These are phyloP conservation scores for Trachemys scripta DNA, from an alignment of 2,113 vertebrate species.

Conservation along the genomic window DNA sequence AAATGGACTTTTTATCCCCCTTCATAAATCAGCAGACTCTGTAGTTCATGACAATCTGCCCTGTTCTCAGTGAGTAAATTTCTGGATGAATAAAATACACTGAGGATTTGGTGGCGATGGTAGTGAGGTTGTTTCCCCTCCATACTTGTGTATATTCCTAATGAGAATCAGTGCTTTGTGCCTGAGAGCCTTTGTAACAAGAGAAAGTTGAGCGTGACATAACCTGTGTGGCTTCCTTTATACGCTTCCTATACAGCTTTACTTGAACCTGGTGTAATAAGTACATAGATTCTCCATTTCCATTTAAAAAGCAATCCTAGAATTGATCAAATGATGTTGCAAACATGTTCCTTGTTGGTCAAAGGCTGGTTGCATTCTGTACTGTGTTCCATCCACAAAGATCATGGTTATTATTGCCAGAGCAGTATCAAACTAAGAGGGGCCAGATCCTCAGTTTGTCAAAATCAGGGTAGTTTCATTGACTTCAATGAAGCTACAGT, in stretches of 20 bases:
- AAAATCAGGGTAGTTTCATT: not conserved
- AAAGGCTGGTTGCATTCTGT: not conserved
- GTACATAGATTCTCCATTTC: slow-evolving; percentile 6
- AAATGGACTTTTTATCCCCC: not conserved
- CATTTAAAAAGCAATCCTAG: slow-evolving; percentile 48
- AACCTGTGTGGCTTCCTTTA: slow-evolving; percentile 6
- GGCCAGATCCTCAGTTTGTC: not conserved
- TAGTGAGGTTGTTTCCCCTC: not conserved
- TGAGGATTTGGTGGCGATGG: not conserved
- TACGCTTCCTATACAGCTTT: not conserved
- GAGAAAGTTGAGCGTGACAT: slow-evolving; percentile 24
- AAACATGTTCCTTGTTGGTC: not conserved
- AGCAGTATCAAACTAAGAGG: not conserved
- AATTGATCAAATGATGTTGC: slow-evolving; percentile 12
- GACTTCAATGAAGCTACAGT: not conserved
- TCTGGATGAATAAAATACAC: slow-evolving; percentile 21
- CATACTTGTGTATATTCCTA: slow-evolving; percentile 42
- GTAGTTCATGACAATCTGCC: slow-evolving; percentile 26
- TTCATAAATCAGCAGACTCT: slow-evolving; percentile 27
- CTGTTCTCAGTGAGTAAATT: slow-evolving; percentile 17
- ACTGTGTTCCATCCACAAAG: not conserved
- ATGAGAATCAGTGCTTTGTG: slow-evolving; percentile 36
- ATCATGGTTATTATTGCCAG: not conserved
- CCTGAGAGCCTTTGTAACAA: slow-evolving; percentile 44
- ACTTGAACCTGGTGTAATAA: slow-evolving; percentile 19